Percentiles rank a stretch among this genome's conserved stretches.
Conservation (phyloP, 2,888 invertebrate species). For the Drosophila peninsularis region DNA sequence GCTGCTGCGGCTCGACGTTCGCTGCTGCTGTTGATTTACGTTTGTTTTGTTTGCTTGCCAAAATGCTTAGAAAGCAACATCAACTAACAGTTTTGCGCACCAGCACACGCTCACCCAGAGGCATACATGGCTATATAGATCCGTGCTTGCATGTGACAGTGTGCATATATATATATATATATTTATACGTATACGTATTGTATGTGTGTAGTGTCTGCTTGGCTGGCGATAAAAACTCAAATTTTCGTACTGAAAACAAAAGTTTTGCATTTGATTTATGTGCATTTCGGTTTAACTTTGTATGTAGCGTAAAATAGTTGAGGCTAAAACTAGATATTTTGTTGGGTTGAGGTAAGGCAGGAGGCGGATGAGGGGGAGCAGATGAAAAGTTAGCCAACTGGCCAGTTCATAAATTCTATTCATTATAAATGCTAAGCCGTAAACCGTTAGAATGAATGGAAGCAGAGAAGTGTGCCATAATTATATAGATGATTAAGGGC, state of each 20-base stretch:
- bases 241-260: conserved; percentile 67
- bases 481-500: conserved; percentile 26
- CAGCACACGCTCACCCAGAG: not conserved
- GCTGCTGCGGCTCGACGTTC: conserved; percentile 64
- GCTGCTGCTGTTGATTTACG: conserved; percentile 68
- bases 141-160: conserved; percentile 29
- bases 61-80: conserved; percentile 76
- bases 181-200: conserved; percentile 2
- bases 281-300: conserved; percentile 74
- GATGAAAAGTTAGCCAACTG: conserved; percentile 36
- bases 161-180: not conserved
- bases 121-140: conserved; percentile 1
- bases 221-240: conserved; percentile 66
- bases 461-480: conserved; percentile 26
- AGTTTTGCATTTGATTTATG: conserved; percentile 75
- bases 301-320: conserved; percentile 73
- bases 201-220: conserved; percentile 63
- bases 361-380: not conserved
- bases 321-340: conserved; percentile 19
- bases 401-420: conserved; percentile 71
- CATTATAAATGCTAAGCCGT: conserved; percentile 68
- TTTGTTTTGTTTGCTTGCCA: conserved; percentile 72
- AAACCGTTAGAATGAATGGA: conserved; percentile 9
- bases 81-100: conserved; percentile 59
- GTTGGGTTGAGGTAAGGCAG: not conserved